Conservation (phyloP, 2,797 vertebrate genomes). For the Galaxias olidus region DNA sequence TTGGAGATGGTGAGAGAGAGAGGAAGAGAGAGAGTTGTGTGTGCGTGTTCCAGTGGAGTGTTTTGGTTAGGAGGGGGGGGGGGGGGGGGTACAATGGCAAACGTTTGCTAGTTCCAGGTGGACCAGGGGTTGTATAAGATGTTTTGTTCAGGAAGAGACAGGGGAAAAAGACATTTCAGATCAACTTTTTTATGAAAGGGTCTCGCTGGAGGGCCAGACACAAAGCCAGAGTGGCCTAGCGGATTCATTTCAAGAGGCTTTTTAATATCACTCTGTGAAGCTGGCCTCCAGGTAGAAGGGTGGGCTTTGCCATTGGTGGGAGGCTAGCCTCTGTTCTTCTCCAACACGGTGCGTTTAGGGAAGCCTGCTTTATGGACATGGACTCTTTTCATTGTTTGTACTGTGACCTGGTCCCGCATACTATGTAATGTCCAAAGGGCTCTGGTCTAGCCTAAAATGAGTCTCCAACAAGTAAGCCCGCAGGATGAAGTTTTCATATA, state of each 20-base stretch:
- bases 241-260: slow-evolving; percentile 3
- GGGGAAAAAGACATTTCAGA: slow-evolving; percentile 6
- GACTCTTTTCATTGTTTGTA: no score
- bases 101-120: slow-evolving; percentile 1
- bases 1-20: not conserved
- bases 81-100: not conserved
- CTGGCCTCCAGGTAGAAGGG: not conserved
- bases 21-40: slow-evolving; percentile 1
- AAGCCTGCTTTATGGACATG: no score
- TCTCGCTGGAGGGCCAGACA: not conserved
- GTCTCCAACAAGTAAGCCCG: no score
- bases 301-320: not conserved
- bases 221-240: slow-evolving; percentile 1
- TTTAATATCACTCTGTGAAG: not conserved
- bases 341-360: no score
- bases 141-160: not conserved
- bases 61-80: not conserved
- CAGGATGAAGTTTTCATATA: no score
- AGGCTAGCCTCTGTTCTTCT: not conserved
- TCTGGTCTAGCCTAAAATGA: no score
- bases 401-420: no score
- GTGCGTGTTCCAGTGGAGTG: not conserved
- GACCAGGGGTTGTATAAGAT: not conserved
- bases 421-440: no score
- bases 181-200: slow-evolving; percentile 13